Percentiles rank a stretch among this genome's conserved stretches.
Conservation (phyloP, 2,888 invertebrate species). For the Rhimphoctona megacephalus region DNA sequence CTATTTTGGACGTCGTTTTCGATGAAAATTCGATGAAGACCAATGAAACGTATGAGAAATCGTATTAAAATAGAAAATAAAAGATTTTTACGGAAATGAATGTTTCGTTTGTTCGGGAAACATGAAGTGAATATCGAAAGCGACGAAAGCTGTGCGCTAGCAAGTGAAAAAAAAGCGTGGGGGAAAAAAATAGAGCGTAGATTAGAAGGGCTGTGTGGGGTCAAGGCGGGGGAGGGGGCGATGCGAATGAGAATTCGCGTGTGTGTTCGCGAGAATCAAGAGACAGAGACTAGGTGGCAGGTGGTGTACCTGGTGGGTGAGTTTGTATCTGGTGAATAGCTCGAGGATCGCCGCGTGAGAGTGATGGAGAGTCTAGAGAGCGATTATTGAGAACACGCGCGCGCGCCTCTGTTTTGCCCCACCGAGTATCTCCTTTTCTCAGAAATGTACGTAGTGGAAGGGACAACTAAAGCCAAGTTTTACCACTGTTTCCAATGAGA, state of each 20-base stretch:
- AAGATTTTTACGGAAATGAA: conserved; percentile 26
- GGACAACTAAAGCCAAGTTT: conserved; percentile 25
- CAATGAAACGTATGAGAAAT: background rate
- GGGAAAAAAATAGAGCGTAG: conserved; percentile 48
- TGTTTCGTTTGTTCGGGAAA: background rate
- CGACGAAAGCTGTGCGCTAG: conserved; percentile 68
- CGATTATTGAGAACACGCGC: conserved; percentile 44
- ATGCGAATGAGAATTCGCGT: conserved; percentile 56
- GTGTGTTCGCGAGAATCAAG: conserved; percentile 35
- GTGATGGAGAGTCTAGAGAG: conserved; percentile 41
- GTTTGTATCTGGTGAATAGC: conserved; percentile 21
- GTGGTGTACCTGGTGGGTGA: conserved; percentile 31
- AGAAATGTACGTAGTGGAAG: conserved; percentile 25
- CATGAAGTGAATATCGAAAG: conserved; percentile 71
- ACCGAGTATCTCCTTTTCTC: conserved; percentile 27
- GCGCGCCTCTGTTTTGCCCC: conserved; percentile 31
- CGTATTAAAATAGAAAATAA: background rate
- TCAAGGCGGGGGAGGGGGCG: conserved; percentile 20
- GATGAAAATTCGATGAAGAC: background rate
- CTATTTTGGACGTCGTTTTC: no score
- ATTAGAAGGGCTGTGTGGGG: conserved; percentile 46
- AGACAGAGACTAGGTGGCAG: conserved; percentile 40
- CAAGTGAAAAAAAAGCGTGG: conserved; percentile 52
- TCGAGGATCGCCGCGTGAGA: conserved; percentile 39
- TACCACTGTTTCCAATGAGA: conserved; percentile 28